A percentile compares a stretch with the other conserved stretches of the same genome.
These are phyloP conservation scores for Pangasius mekongensis DNA, from an alignment of 2,797 vertebrate genomes.

Conservation along the genomic window DNA sequence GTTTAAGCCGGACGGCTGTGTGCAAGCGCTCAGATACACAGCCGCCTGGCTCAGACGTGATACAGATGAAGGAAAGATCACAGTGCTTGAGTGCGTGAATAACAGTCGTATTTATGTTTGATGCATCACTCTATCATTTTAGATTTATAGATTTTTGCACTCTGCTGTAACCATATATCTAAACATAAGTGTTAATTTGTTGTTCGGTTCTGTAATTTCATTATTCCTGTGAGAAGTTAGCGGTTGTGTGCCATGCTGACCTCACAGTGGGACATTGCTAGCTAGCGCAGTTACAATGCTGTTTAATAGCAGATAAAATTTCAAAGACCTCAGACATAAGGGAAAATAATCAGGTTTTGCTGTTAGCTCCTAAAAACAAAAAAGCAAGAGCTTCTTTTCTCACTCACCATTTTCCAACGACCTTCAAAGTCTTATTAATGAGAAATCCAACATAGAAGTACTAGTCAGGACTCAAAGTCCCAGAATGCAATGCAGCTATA, in stretches of 20 bases:
- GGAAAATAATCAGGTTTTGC: not conserved
- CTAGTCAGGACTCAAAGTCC: not conserved
- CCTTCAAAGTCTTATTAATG: not conserved
- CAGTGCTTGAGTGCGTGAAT: not conserved
- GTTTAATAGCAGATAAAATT: not conserved
- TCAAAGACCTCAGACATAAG: not conserved
- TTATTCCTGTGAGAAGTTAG: not conserved
- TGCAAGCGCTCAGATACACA: not conserved
- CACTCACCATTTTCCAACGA: not conserved
- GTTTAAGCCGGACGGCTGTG: not conserved
- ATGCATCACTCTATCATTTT: not conserved
- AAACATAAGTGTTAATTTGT: not conserved
- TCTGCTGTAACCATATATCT: not conserved
- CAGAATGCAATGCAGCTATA: not conserved
- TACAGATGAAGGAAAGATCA: not conserved
- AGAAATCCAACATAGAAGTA: not conserved
- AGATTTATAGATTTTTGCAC: not conserved
- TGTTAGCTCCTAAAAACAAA: not conserved
- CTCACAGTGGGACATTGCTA: not conserved
- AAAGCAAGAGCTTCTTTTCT: not conserved
- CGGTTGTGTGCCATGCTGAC: not conserved
- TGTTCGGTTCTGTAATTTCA: not conserved
- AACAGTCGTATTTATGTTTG: not conserved
- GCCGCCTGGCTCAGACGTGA: not conserved
- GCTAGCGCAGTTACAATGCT: not conserved